These are phyloP conservation scores for Geococcyx californianus DNA, from an alignment of 2,113 vertebrate species.

Conservation along the genomic window DNA sequence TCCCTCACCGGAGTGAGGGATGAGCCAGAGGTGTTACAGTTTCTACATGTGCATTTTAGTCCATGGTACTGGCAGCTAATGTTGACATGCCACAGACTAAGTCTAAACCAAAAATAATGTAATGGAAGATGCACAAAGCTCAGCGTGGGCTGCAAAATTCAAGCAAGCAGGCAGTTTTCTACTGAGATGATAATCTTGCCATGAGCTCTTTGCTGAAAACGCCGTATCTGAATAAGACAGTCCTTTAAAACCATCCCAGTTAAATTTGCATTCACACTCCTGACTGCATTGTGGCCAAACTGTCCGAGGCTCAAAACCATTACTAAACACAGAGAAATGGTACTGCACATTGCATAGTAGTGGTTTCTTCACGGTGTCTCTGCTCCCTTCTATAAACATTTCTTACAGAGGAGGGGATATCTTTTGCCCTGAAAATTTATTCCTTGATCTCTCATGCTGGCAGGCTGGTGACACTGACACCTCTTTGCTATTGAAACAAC, in stretches of 20 bases:
- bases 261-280: neutral
- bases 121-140: neutral
- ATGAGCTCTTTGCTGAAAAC: neutral
- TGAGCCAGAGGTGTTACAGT: neutral
- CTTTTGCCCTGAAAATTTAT: constrained; percentile 53
- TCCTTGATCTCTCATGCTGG: constrained; percentile 52
- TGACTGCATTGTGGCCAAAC: neutral
- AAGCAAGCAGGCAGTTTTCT: neutral
- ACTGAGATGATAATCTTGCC: neutral
- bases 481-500: constrained; percentile 42
- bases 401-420: constrained; percentile 21
- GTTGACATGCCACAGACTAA: neutral
- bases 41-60: rapidly evolving
- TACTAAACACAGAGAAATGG: neutral
- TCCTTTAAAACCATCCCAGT: neutral
- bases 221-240: neutral
- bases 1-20: neutral
- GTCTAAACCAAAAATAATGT: neutral
- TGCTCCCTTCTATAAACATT: neutral
- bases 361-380: neutral
- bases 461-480: constrained; percentile 53
- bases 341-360: neutral
- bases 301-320: neutral
- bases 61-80: neutral
- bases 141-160: neutral